Conservation (phyloP, 2,113 vertebrate species). For the Pyrgilauda ruficollis region DNA sequence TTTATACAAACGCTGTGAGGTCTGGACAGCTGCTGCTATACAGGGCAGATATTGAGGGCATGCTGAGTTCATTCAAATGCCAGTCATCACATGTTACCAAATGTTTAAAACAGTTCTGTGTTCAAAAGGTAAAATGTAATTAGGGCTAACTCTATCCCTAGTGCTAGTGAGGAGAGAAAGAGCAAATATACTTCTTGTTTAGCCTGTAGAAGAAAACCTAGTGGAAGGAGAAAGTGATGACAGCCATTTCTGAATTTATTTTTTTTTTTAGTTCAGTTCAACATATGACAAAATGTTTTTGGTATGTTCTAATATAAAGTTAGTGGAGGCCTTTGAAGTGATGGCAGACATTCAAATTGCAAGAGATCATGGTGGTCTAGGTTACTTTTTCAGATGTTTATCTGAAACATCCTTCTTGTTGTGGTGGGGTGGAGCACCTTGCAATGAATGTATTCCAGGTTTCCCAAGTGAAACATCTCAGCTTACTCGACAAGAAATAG, state of each 20-base stretch:
- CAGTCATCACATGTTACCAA: neutral
- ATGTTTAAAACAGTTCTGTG: neutral
- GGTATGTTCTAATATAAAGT: neutral
- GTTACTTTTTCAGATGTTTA: neutral
- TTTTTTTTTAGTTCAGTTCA: neutral
- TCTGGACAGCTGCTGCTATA: neutral
- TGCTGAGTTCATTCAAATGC: neutral
- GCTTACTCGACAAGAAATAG: neutral
- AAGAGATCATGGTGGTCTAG: neutral
- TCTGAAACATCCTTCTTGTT: neutral
- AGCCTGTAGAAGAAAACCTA: neutral
- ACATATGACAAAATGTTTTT: neutral
- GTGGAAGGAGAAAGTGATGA: neutral
- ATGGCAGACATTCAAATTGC: neutral
- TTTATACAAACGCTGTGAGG: conserved; percentile 51
- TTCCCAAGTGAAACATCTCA: neutral
- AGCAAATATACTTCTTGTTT: neutral
- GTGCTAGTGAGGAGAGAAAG: neutral
- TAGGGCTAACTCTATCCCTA: neutral
- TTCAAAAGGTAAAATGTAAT: neutral
- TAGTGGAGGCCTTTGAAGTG: neutral
- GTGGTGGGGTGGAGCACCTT: neutral
- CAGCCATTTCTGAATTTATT: neutral
- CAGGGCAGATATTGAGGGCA: neutral
- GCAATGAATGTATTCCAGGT: neutral